Conservation (phyloP, 2,888 invertebrate genomes). For the Zygothrica quintamaculata region DNA sequence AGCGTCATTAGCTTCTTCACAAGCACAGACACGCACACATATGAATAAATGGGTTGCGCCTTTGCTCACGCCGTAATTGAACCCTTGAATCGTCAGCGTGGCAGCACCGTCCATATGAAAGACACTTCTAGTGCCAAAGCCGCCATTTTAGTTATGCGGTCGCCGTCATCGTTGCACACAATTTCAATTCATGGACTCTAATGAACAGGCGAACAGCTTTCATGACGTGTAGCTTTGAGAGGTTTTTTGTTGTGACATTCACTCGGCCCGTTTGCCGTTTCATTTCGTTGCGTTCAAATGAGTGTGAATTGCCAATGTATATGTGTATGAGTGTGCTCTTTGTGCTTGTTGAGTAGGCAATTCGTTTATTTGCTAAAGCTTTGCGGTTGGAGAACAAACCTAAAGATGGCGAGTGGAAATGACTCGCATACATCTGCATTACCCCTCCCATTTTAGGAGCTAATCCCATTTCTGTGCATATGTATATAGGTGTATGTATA, state of each 20-base stretch:
- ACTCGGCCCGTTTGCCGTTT: slow-evolving; percentile 63
- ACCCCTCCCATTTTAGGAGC: slow-evolving; percentile 27
- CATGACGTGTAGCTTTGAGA: slow-evolving; percentile 41
- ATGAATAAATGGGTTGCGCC: slow-evolving; percentile 3
- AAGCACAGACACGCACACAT: slow-evolving; percentile 3
- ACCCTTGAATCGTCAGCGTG: slow-evolving; percentile 40
- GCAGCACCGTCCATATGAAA: slow-evolving; percentile 11
- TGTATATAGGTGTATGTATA: neutral
- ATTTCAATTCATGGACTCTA: slow-evolving; percentile 85
- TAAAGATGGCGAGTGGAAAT: slow-evolving; percentile 34
- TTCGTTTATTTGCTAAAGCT: slow-evolving; percentile 45
- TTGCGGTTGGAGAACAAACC: slow-evolving; percentile 32
- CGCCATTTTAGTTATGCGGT: slow-evolving; percentile 52
- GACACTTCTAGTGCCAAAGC: slow-evolving; percentile 33
- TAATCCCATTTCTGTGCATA: slow-evolving; percentile 17
- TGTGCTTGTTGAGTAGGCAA: slow-evolving; percentile 22
- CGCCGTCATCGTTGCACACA: slow-evolving; percentile 71
- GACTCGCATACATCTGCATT: neutral
- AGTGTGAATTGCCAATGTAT: slow-evolving; percentile 58
- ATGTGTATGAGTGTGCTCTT: slow-evolving; percentile 19
- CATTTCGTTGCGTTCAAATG: slow-evolving; percentile 60
- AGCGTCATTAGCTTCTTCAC: slow-evolving; percentile 37
- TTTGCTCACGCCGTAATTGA: slow-evolving; percentile 35
- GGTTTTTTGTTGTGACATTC: slow-evolving; percentile 61
- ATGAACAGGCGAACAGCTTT: slow-evolving; percentile 79